Conservation (phyloP, 2,113 vertebrate species). For the Macaca mulatta region DNA sequence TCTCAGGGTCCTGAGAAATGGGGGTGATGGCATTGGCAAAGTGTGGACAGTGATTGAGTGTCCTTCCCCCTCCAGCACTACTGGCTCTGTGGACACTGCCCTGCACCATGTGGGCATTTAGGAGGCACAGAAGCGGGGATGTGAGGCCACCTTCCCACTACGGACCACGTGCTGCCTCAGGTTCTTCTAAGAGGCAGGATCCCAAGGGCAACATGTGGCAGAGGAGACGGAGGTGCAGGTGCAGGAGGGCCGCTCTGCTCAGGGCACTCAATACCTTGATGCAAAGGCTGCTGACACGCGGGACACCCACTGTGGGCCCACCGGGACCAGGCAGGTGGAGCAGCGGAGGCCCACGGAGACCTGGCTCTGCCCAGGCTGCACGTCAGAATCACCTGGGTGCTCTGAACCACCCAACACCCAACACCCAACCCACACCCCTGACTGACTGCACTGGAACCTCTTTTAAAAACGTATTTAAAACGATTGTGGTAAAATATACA, state of each 20-base stretch:
- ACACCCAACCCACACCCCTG: neutral
- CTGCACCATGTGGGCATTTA: rapidly evolving
- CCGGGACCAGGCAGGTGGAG: rapidly evolving
- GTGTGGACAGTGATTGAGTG: no score
- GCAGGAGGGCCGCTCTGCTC: neutral
- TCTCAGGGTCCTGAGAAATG: neutral
- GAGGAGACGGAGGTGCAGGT: neutral
- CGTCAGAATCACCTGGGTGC: neutral
- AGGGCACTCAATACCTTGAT: rapidly evolving
- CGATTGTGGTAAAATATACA: neutral
- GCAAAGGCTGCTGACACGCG: neutral
- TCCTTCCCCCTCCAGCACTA: neutral
- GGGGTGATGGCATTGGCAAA: neutral
- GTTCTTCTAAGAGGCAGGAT: neutral
- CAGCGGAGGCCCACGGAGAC: rapidly evolving
- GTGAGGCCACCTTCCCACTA: neutral
- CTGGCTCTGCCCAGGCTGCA: neutral
- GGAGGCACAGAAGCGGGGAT: neutral
- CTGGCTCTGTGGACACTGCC: no score
- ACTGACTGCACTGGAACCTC: neutral
- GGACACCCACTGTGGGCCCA: no score
- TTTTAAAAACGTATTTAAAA: neutral
- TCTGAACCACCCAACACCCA: rapidly evolving
- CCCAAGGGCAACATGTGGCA: neutral
- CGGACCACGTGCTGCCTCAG: neutral